A percentile compares a stretch with the other conserved stretches of the same genome.
These are phyloP conservation scores for Meiosimyza decipiens DNA, from an alignment of 2,888 invertebrate genomes.

Conservation along the genomic window DNA sequence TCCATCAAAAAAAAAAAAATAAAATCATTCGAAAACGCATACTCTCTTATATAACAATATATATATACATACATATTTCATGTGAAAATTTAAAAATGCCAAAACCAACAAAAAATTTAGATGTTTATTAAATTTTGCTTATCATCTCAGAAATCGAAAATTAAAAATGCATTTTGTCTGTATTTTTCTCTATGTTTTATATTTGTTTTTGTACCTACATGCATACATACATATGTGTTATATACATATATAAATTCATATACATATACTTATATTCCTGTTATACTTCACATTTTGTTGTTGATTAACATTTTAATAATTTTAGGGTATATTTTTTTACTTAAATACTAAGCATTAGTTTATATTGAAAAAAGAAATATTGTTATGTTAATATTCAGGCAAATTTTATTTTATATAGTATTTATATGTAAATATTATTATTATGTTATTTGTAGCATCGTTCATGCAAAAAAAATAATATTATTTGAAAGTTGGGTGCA, in stretches of 20 bases:
- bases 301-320: background rate
- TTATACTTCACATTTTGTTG: conserved; percentile 12
- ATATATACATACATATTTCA: background rate
- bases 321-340: conserved; percentile 12
- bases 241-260: background rate
- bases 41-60: background rate
- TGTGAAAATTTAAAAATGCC: background rate
- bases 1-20: conserved; percentile 4
- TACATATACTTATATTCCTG: conserved; percentile 2
- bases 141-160: conserved; percentile 11
- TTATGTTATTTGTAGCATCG: conserved; percentile 25
- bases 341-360: background rate
- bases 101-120: conserved; percentile 15
- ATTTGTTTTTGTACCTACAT: background rate
- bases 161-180: conserved; percentile 10
- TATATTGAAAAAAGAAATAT: background rate
- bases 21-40: background rate
- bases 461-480: background rate
- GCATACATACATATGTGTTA: background rate
- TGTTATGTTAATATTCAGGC: background rate
- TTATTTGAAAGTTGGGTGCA: background rate
- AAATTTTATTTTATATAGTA: conserved; percentile 1
- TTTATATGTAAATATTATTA: conserved; percentile 20
- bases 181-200: conserved; percentile 19
- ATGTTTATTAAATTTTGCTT: conserved; percentile 1